Evolutionary conservation across 2,113 vertebrate genomes (phyloP), one percentile per base, ranked within the genome.

Genomic region (Myotis lucifugus): DNA sequence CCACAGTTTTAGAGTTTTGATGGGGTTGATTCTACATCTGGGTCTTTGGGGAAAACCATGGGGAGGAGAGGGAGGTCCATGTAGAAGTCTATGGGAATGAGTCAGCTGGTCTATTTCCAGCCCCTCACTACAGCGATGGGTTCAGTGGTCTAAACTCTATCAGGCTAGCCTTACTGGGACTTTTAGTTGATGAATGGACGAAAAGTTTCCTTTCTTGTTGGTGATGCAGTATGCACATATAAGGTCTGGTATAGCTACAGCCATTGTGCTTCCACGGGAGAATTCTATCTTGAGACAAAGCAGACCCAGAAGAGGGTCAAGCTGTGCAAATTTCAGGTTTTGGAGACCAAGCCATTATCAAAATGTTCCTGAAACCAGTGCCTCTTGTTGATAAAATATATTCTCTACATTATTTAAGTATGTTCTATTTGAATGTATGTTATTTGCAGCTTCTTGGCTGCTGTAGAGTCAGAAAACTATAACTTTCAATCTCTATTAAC

Each of bases 121-220:
- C 0, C 21, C 32, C 19, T 82, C 2, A 64, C 32, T 11, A 64
- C 29, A 56, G 9, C 6, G 6, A 74, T 1, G 15, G 19, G 3
- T 46, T 74, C 14, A 27, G 6, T 8, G 1, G 2, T 21, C 32
- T 4, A 9, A 2, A 14, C 0, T 18, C 18, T 61, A 21, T 48
- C 21, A 64, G 84, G 9, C 2, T 69, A 11, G 8, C 11, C 27
- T 32, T 32, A 3, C 37, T 42, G 25, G 29, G 23, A 54, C 32
- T 25, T 50, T 10, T 8, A 76, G 3, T 17, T 56, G 42, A 42
- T 76, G 32, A 76, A 25, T 3, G 18, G 25, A 46, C 17, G 56
- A 34, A 59, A 52, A 21, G 18, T 34, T 81, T 85, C 76, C 8
- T 72, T 40, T 77, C 19, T 17, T 40, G n/a, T 14, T 67, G 6